Percentiles rank a stretch among this genome's conserved stretches.
These are phyloP conservation scores for Eupeodes luniger DNA, from an alignment of 2,888 invertebrate genomes.

Conservation along the genomic window DNA sequence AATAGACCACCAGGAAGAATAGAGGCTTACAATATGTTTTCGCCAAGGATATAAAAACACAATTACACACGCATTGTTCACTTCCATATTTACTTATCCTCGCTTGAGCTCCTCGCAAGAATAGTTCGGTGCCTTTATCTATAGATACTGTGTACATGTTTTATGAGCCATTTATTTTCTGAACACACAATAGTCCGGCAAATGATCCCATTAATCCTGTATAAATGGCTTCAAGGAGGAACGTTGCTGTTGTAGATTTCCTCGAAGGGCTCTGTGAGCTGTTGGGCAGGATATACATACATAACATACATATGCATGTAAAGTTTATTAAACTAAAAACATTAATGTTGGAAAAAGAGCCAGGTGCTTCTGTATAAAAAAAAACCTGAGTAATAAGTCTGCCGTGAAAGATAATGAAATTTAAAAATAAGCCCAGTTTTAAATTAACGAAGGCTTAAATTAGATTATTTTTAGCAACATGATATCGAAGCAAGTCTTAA, in stretches of 20 bases:
- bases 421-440: no score
- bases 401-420: no score
- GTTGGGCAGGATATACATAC: slow-evolving; percentile 21
- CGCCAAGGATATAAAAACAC: slow-evolving; percentile 38
- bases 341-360: no score
- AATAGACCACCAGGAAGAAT: background rate
- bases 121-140: slow-evolving; percentile 39
- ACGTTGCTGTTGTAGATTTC: slow-evolving; percentile 31
- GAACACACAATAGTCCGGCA: slow-evolving; percentile 77
- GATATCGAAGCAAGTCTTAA: no score
- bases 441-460: no score
- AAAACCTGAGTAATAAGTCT: no score
- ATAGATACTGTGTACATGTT: slow-evolving; percentile 75
- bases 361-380: no score
- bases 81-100: background rate
- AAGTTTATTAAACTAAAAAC: slow-evolving; percentile 8
- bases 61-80: slow-evolving; percentile 6
- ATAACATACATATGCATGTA: background rate
- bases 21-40: slow-evolving; percentile 41
- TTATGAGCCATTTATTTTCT: slow-evolving; percentile 81
- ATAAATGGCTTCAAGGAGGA: slow-evolving; percentile 62
- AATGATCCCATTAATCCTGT: slow-evolving; percentile 72
- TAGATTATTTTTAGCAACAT: no score
- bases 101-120: background rate
- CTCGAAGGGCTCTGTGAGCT: slow-evolving; percentile 63